These are phyloP conservation scores for Serrognathus titanus DNA, from an alignment of 2,888 invertebrate genomes.

Conservation along the genomic window DNA sequence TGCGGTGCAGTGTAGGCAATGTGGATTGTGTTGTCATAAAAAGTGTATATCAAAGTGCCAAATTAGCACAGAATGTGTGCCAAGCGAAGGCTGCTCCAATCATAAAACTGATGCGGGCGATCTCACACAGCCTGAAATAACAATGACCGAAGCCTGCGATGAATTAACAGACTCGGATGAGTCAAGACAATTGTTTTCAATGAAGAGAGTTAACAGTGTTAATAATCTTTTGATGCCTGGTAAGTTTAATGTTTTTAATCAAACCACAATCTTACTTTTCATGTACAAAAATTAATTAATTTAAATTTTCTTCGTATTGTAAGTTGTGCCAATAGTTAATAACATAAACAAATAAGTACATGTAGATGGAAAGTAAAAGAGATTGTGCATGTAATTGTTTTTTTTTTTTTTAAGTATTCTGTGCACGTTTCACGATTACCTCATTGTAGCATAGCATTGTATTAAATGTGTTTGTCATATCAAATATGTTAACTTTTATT, in stretches of 20 bases:
- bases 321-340: too few species aligned
- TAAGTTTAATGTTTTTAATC: constrained; percentile 5
- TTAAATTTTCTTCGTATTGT: too few species aligned
- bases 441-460: too few species aligned
- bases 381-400: not conserved
- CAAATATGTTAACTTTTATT: constrained; percentile 1
- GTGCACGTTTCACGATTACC: not conserved
- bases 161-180: constrained; percentile 40
- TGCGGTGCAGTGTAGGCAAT: constrained; percentile 87
- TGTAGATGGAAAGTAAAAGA: not conserved
- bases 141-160: constrained; percentile 47
- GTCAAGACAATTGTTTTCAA: constrained; percentile 44
- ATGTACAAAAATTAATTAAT: too few species aligned
- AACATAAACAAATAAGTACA: too few species aligned
- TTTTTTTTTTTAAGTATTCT: not conserved
- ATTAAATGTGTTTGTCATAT: not conserved
- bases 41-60: constrained; percentile 90
- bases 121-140: constrained; percentile 49
- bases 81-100: constrained; percentile 24
- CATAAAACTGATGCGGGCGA: constrained; percentile 32
- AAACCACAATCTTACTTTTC: too few species aligned
- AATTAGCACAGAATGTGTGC: constrained; percentile 60
- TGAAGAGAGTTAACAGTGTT: constrained; percentile 70
- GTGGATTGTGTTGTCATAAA: constrained; percentile 91
- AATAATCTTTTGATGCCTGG: constrained; percentile 66